Base-by-base conservation (phyloP, 2,888 invertebrate species). In the Erebia palarica region DNA sequence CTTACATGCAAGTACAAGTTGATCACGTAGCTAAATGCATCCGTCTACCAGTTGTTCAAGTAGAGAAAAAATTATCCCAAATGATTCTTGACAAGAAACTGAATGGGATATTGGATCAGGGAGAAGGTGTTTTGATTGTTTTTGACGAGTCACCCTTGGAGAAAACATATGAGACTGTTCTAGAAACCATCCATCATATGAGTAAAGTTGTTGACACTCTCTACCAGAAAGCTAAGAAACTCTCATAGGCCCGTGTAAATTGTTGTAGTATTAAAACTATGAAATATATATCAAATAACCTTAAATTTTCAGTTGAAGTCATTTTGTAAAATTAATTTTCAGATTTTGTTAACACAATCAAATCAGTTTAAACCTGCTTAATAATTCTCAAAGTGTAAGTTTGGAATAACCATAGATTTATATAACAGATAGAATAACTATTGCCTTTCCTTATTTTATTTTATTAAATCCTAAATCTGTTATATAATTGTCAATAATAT, bases 61-160 rank as follows among this genome's bases (percentile, higher is more conserved):
- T 99, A 68, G 99, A 99, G 91, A 98, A 99, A 93, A 99, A 99
- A 92, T 94, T 99, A 72, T 99, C 99, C 65, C 99, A 99, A 92
- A 99, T 99, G 99, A 99, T 99, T 86, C 94, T 99, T 87, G 99
- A 99, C 91, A 98, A 98, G 84, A 99, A 99, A 91, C 96, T 99
- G 79, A 96, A 96, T 92, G 99, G 99, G 27, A 99, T 99, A 79
- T 94, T 99, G 78, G 99, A 99, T 93, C 99, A 99, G 93, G 99
- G 99, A 73, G 98, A 98, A 89, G 99, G 99, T 74, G 98, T 99
- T 68, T 94, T 99, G 75, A 98, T 99, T 82, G 98, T 99, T 57
- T 99, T 99, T 89, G 99, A 99, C 87, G 98, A 98, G 86, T 96
- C 97, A 71, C 96, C 97, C 63, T 96, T 97, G 72, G 99, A 99